phyloP scores from a whole-genome alignment of 2,888 invertebrate genomes.

The Linhomoeus sp. region DNA sequence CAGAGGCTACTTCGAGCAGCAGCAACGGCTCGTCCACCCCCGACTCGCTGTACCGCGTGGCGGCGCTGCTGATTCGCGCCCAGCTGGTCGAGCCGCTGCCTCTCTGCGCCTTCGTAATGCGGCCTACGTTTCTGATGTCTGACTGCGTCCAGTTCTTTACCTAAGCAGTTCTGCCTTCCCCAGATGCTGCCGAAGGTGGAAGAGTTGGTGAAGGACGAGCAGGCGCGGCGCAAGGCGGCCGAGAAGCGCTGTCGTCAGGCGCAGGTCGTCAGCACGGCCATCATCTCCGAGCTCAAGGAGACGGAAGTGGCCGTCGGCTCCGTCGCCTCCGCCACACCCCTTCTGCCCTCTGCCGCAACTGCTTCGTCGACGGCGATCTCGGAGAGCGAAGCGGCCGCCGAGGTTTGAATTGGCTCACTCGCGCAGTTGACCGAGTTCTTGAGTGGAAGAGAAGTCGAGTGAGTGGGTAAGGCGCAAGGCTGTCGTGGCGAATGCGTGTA shows the following conservation, averaged over 20 bases:
- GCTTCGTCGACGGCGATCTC: not conserved
- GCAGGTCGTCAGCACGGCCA: slow-evolving; percentile 51
- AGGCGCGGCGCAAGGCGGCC: slow-evolving; percentile 57
- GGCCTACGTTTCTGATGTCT: no score
- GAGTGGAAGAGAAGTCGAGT: no score
- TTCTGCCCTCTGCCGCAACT: not conserved
- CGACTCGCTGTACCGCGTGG: slow-evolving; percentile 57
- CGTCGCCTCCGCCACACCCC: not conserved
- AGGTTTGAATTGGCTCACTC: no score
- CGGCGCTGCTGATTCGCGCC: slow-evolving; percentile 70
- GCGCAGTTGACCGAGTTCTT: no score
- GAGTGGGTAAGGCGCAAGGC: no score
- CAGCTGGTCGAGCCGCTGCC: slow-evolving; percentile 62
- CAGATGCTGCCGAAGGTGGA: slow-evolving; percentile 66
- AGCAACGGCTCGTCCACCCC: slow-evolving; percentile 4
- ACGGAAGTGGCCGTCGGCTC: slow-evolving; percentile 11
- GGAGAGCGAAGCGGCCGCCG: no score
- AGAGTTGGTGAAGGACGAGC: slow-evolving; percentile 55
- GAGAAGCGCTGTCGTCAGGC: slow-evolving; percentile 40
- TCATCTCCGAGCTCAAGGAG: slow-evolving; percentile 33
- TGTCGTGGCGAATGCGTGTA: no score
- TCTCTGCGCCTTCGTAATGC: slow-evolving; percentile 64
- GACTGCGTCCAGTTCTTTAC: no score
- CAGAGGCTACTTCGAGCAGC: no score
- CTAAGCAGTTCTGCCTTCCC: slow-evolving; percentile 6